Evolutionary conservation across 2,888 invertebrate species (phyloP).

Genomic region (Acleris emargana): DNA sequence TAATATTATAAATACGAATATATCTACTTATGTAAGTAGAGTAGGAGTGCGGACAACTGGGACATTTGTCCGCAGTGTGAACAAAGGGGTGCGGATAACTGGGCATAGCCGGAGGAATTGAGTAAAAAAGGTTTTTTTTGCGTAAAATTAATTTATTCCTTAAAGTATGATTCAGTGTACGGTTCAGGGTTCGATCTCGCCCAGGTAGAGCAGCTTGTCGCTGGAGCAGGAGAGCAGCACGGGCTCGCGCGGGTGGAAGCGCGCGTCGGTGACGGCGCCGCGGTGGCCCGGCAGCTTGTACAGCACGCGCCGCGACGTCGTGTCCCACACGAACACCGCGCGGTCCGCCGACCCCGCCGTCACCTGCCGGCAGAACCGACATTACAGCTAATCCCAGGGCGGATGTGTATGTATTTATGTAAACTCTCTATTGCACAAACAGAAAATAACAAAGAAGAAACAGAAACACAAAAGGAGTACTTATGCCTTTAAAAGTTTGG

Average conservation of each 20-base stretch:
- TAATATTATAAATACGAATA: too few relatives aligned
- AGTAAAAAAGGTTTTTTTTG: too few relatives aligned
- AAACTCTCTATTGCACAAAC: too few relatives aligned
- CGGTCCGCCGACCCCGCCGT: conserved; percentile 97
- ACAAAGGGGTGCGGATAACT: background rate
- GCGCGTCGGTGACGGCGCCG: conserved; percentile 98
- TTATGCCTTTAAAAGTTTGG: too few relatives aligned
- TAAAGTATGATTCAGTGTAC: background rate
- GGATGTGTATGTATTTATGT: too few relatives aligned
- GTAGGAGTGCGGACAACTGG: background rate
- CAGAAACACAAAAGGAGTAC: too few relatives aligned
- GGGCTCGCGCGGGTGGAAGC: conserved; percentile 97
- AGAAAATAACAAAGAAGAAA: too few relatives aligned
- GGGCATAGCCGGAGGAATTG: too few relatives aligned
- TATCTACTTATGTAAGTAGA: too few relatives aligned
- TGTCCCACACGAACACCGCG: conserved; percentile 98
- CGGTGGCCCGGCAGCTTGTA: conserved; percentile 99
- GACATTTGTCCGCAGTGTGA: too few relatives aligned
- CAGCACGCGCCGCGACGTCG: conserved; percentile 93
- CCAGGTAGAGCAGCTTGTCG: conserved; percentile 97
- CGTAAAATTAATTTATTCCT: conserved; percentile 8
- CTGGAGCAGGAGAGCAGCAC: conserved; percentile 96
- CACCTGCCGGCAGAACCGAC: conserved; percentile 52
- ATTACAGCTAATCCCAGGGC: too few relatives aligned
- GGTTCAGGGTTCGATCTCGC: conserved; percentile 91